Percentiles rank a stretch among this genome's conserved stretches.
phyloP scores from a whole-genome alignment of 1,140 invertebrate genomes.

The Nomia melanderi region DNA sequence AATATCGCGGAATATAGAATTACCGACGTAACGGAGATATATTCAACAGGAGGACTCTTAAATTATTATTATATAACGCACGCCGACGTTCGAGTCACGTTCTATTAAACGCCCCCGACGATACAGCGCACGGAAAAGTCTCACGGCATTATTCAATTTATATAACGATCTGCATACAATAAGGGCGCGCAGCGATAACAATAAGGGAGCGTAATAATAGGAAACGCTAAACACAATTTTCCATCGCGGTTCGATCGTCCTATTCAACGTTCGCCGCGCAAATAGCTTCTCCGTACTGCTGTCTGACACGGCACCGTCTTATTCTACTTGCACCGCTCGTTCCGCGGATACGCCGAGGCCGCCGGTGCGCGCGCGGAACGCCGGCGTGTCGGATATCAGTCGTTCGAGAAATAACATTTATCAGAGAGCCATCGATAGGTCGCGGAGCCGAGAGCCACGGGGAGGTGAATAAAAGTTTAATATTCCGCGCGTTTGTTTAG shows the following conservation, averaged over 20 bases:
- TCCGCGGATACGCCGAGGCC: too few species aligned
- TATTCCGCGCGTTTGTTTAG: constrained; percentile 17
- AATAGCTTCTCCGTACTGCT: not conserved
- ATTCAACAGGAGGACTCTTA: too few species aligned
- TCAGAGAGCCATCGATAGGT: not conserved
- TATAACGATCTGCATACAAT: not conserved
- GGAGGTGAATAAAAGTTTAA: too few species aligned
- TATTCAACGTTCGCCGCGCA: not conserved
- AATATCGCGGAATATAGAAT: not conserved
- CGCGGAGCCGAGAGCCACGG: not conserved
- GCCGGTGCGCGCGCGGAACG: not conserved
- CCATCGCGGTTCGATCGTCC: not conserved
- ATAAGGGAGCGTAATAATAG: not conserved
- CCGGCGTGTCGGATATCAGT: not conserved
- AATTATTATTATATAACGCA: too few species aligned
- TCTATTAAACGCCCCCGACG: not conserved
- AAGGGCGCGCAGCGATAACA: not conserved
- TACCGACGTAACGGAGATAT: too few species aligned
- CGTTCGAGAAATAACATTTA: constrained; percentile 10
- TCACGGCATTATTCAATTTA: not conserved
- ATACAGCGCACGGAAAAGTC: too few species aligned
- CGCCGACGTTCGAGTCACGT: not conserved
- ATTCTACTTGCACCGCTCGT: not conserved
- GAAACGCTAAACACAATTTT: not conserved
- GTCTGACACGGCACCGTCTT: constrained; percentile 9